Evolutionary conservation across 2,888 invertebrate genomes (phyloP), one percentile per base, ranked within the genome.

Genomic region (Caenorhabditis sp.): DNA sequence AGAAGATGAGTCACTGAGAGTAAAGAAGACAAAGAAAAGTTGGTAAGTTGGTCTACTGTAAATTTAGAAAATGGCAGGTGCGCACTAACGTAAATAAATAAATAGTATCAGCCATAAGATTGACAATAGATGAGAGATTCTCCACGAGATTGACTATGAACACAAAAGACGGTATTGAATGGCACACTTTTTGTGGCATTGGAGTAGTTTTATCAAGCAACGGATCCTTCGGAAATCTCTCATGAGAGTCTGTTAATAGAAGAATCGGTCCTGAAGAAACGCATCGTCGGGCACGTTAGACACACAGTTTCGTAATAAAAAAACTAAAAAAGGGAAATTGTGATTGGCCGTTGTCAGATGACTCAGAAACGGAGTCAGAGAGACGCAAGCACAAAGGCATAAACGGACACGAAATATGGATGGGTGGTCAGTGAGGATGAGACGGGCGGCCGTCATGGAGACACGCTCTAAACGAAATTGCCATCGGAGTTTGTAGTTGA

Each of bases 401-500:
- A 56, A 13, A 67, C 18, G 58, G 50, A 35, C 53, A 53, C 60
- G 51, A 53, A 35, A 8, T 56, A 53, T 37, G 24, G 58, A 58
- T 32, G 51, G 62, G 72, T 72, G 72, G 64, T 58, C 64, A 64
- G 56, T 62, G 20, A 26, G 51, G 72, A 56, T 58, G 50, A 60
- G 20, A 64, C 40, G 65, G 55, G 51, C 65, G 51, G 60, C 40
- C 65, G 74, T 37, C 76, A 76, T 76, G 76, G 76, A 67, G 67
- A 76, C 44, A 40, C 70, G 37, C 32, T 2, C 24, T 24, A 24
- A 51, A 56, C 56, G 15, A 26, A 32, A 9, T 32, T 32, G 4
- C 32, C 5, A 32, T 32, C 13, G 40, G 40, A 51, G 37, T 56
- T 28, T 53, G 74, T 65, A 56, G 65, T 74, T 56, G 62, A 62